Evolutionary conservation across 1,140 invertebrate species (phyloP).

Genomic region (Drosophila paulistorum): DNA sequence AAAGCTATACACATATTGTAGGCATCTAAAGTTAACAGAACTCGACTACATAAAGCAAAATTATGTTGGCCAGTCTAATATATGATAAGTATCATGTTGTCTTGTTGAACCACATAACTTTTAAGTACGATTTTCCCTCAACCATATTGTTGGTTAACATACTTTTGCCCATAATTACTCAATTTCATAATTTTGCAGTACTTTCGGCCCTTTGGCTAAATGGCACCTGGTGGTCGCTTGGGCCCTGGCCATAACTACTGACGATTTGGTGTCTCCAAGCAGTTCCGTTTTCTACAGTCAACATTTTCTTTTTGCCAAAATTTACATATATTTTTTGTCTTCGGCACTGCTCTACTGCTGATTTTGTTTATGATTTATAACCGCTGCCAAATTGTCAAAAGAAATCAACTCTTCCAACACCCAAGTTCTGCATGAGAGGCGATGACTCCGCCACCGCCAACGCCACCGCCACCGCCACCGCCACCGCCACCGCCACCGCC

Average conservation of each 20-base stretch:
- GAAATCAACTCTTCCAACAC: slow-evolving; percentile 42
- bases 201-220: slow-evolving; percentile 61
- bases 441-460: neutral
- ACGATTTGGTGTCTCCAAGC: slow-evolving; percentile 18
- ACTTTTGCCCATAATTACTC: slow-evolving; percentile 3
- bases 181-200: slow-evolving; percentile 48
- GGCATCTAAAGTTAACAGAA: too few relatives aligned
- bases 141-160: slow-evolving; percentile 3
- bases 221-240: slow-evolving; percentile 19
- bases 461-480: too few relatives aligned
- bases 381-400: slow-evolving; percentile 60
- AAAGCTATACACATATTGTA: too few relatives aligned
- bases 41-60: too few relatives aligned
- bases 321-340: slow-evolving; percentile 38
- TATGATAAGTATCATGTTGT: neutral
- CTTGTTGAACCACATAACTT: slow-evolving; percentile 17
- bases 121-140: slow-evolving; percentile 4
- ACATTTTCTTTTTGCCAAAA: slow-evolving; percentile 64
- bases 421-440: slow-evolving; percentile 60
- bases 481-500: too few relatives aligned
- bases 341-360: slow-evolving; percentile 8
- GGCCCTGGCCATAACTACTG: slow-evolving; percentile 18
- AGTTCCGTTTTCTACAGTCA: slow-evolving; percentile 64
- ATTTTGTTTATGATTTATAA: slow-evolving; percentile 61
- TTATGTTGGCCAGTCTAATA: neutral